A percentile compares a stretch with the other conserved stretches of the same genome.
These are phyloP conservation scores for Leptonema lineaticorne DNA, from an alignment of 1,140 invertebrate genomes.

Conservation along the genomic window DNA sequence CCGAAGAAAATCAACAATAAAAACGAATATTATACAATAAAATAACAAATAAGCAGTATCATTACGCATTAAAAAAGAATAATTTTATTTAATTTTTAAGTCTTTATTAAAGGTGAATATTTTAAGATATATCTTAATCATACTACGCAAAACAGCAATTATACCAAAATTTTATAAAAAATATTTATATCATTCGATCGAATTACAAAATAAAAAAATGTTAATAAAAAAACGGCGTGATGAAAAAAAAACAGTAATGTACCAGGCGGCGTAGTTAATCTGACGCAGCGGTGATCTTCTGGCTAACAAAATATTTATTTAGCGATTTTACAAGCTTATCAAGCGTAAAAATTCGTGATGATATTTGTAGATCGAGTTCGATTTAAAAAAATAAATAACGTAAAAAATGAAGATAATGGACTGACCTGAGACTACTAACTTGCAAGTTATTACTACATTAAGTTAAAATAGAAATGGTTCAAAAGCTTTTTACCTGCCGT, in stretches of 20 bases:
- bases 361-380: slow-evolving; percentile 9
- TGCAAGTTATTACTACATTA: slow-evolving; percentile 5
- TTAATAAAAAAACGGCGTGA: neutral
- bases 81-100: no score
- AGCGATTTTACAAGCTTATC: slow-evolving; percentile 24
- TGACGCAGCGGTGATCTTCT: neutral
- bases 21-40: neutral
- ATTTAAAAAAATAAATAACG: neutral
- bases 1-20: neutral
- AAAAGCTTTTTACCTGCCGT: neutral
- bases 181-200: neutral
- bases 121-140: no score
- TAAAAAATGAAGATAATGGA: slow-evolving; percentile 14
- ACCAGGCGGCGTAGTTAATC: slow-evolving; percentile 5
- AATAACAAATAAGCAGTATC: neutral
- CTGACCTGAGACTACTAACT: neutral
- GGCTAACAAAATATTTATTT: slow-evolving; percentile 18
- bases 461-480: neutral
- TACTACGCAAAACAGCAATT: neutral
- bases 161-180: neutral
- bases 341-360: slow-evolving; percentile 24
- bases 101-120: no score
- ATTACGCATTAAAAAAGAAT: no score
- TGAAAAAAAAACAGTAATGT: slow-evolving; percentile 15
- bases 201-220: neutral